Conservation (phyloP, 2,113 vertebrate species). For the Xenopus laevis region DNA sequence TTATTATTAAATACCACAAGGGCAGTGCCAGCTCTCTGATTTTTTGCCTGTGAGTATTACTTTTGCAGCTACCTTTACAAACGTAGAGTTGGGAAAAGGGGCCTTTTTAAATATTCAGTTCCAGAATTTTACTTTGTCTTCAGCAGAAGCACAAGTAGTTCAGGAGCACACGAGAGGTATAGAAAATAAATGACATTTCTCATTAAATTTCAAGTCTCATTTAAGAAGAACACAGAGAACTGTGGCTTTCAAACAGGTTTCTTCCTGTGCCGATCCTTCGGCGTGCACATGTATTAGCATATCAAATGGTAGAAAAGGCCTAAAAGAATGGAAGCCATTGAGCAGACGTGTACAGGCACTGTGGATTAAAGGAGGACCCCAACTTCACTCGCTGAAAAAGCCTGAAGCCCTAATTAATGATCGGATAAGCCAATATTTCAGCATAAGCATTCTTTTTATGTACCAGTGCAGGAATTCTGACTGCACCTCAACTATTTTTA, state of each 20-base stretch:
- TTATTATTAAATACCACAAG: too few species aligned
- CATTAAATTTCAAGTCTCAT: constrained; percentile 28
- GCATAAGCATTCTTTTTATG: not conserved
- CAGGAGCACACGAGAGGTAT: not conserved
- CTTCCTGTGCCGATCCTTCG: constrained; percentile 3
- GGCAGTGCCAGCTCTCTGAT: too few species aligned
- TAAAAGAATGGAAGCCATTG: constrained; percentile 2
- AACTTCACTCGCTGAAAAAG: constrained; percentile 17
- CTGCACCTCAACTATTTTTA: not conserved
- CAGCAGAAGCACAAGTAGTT: not conserved
- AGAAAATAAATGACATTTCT: constrained; percentile 19
- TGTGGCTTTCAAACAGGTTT: constrained; percentile 3
- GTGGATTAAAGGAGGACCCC: constrained; percentile 16
- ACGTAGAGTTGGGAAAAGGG: too few species aligned
- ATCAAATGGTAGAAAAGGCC: constrained; percentile 36
- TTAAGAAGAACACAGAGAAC: constrained; percentile 18
- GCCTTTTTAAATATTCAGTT: too few species aligned
- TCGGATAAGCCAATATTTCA: constrained; percentile 13
- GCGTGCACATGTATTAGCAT: constrained; percentile 30
- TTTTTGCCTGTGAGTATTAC: too few species aligned
- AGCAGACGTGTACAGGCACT: constrained; percentile 12
- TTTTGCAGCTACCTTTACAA: too few species aligned
- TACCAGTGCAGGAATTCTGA: constrained; percentile 17
- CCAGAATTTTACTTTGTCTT: not conserved
- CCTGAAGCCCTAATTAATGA: constrained; percentile 14